A percentile compares a stretch with the other conserved stretches of the same genome.
phyloP scores from a whole-genome alignment of 2,888 invertebrate genomes.

The Chymomyza fuscimana region DNA sequence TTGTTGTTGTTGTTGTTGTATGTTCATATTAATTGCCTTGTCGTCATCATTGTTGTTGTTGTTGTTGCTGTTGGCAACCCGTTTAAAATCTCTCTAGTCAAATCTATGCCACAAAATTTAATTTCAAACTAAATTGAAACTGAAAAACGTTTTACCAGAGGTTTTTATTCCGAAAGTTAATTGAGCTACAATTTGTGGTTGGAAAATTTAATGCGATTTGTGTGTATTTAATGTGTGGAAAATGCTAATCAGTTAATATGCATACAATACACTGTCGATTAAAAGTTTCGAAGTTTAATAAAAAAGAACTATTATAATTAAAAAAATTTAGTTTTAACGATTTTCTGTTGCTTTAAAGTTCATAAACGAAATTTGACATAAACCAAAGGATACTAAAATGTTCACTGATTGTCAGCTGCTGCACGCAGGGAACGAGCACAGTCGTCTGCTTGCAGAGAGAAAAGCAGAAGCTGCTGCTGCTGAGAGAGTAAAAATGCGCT shows the following conservation, averaged over 20 bases:
- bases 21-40: background rate
- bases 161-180: background rate
- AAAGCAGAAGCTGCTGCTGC: too few species aligned
- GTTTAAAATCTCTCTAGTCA: background rate
- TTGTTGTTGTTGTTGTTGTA: conserved; percentile 3
- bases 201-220: too few species aligned
- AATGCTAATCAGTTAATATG: background rate
- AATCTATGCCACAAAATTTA: background rate
- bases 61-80: background rate
- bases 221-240: background rate
- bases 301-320: too few species aligned
- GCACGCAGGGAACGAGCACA: too few species aligned
- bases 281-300: too few species aligned
- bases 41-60: background rate
- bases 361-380: too few species aligned
- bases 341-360: too few species aligned
- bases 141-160: background rate
- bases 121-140: background rate
- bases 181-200: background rate
- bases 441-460: too few species aligned
- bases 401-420: too few species aligned
- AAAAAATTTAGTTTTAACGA: too few species aligned
- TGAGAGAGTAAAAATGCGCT: too few species aligned
- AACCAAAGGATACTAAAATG: too few species aligned
- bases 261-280: background rate